Evolutionary conservation across 2,113 vertebrate species (phyloP).

Genomic region (Campylomormyrus numenius): DNA sequence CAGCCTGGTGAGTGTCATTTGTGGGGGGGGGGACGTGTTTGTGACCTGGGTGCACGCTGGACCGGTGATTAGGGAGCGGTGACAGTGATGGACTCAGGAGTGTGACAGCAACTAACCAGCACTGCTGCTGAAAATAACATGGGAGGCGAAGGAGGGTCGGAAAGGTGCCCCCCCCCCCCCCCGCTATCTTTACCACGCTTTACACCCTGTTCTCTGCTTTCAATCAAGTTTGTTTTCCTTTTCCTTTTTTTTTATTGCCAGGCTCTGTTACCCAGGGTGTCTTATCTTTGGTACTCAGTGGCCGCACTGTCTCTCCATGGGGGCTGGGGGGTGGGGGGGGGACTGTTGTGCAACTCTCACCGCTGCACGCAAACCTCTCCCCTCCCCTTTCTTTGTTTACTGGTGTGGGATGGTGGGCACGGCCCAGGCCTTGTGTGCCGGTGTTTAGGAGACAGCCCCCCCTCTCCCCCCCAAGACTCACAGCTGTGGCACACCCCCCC

Average conservation of each 20-base stretch:
- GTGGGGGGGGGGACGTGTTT: not conserved
- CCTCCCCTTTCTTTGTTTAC: constrained; percentile 58
- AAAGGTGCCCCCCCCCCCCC: constrained; percentile 17
- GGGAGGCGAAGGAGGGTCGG: not conserved
- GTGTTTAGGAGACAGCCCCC: constrained; percentile 37
- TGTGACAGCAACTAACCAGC: not conserved
- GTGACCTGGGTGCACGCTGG: not conserved
- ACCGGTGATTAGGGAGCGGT: not conserved
- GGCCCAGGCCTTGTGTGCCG: constrained; percentile 54
- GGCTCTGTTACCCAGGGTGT: not conserved
- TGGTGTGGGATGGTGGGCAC: constrained; percentile 51
- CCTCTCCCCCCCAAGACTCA: constrained; percentile 45
- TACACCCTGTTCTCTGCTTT: constrained; percentile 30
- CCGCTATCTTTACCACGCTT: not conserved
- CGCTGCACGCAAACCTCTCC: constrained; percentile 34
- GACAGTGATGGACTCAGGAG: not conserved
- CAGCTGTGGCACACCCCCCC: constrained; percentile 57
- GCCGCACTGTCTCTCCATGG: not conserved
- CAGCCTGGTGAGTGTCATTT: not conserved
- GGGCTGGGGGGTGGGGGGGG: not conserved
- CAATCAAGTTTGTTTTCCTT: not conserved
- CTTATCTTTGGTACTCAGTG: constrained; percentile 4
- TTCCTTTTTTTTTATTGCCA: not conserved
- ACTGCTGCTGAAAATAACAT: not conserved
- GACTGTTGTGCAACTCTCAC: constrained; percentile 52